Conservation (phyloP, 2,797 vertebrate genomes). For the Sphenopsis melanotis region DNA sequence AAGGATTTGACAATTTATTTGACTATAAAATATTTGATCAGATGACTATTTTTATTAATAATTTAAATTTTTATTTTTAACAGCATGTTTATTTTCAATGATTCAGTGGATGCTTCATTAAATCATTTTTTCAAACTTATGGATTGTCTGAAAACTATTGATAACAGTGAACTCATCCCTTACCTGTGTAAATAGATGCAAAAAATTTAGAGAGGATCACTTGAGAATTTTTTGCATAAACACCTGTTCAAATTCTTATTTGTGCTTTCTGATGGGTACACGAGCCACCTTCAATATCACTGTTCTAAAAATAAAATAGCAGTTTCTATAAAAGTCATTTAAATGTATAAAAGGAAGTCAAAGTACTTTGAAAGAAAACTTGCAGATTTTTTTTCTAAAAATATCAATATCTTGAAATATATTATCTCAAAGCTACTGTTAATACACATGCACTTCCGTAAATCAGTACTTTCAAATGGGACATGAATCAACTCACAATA, state of each 20-base stretch:
- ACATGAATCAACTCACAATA: not conserved
- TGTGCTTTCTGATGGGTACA: not conserved
- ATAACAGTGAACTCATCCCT: not conserved
- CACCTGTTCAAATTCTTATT: not conserved
- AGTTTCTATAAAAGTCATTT: not conserved
- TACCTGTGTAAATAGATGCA: not conserved
- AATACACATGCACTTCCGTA: not conserved
- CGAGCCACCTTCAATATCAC: rapidly evolving
- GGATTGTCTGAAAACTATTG: not conserved
- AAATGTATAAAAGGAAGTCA: not conserved
- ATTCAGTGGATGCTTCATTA: not conserved
- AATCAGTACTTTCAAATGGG: not conserved
- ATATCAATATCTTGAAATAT: not conserved
- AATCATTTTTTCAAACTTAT: not conserved
- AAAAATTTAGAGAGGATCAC: not conserved
- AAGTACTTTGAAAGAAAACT: not conserved
- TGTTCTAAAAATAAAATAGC: not conserved
- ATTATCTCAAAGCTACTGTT: not conserved
- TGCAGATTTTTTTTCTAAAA: not conserved
- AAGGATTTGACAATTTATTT: not conserved
- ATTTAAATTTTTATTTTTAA: not conserved
- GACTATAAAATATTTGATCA: not conserved
- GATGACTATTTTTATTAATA: not conserved
- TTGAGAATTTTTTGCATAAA: not conserved
- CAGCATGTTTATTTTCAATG: not conserved